Base-by-base conservation (phyloP, 2,797 vertebrate genomes). In the Naso thynnoides region DNA sequence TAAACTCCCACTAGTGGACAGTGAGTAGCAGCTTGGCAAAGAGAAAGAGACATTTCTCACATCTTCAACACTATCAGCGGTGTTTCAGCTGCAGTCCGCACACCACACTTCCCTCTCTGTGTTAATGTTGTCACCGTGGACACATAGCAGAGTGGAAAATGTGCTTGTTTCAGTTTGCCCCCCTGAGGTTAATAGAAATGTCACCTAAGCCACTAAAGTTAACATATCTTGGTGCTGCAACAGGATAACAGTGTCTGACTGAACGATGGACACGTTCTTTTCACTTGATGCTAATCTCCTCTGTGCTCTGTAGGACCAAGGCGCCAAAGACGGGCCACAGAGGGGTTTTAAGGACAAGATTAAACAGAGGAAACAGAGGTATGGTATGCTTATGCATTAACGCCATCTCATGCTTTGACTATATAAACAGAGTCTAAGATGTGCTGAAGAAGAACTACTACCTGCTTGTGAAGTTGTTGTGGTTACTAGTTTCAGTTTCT, bases 161-260 rank as follows among this genome's bases (percentile, higher is more conserved):
- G 78, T 64, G 59, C 82, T 83, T 7, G 77, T 87, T 88, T 88
- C 82, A 62, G 33, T 73, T 54, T 19, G 79, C 71, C 69, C 71
- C 72, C 70, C 42, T 21, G 79, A 86, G 89, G 91, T 92, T 89
- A 91, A 93, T 92, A 53, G 88, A 93, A 93, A 91, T 89, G 92
- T 92, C 90, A 85, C 69, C 69, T 23, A n/a, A n/a, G 68, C 82
- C 72, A 49, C 82, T 76, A 76, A 87, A 88, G 84, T 82, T 85
- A 86, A 85, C 66, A 60, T 70, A 73, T 75, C 81, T 81, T 59
- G 77, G 63, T 31, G 73, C 75, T 8, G 39, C 5, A 11, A 49
- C 78, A 68, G 23, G 81, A 86, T 89, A 89, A 82, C 63, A 10
- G 64, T 64, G 76, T 74, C 80, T 52, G 70, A 78, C 77, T 75